Percentiles rank a stretch among this genome's conserved stretches.
phyloP scores from a whole-genome alignment of 2,888 invertebrate species.

The Enoplolaimus lenunculus region DNA sequence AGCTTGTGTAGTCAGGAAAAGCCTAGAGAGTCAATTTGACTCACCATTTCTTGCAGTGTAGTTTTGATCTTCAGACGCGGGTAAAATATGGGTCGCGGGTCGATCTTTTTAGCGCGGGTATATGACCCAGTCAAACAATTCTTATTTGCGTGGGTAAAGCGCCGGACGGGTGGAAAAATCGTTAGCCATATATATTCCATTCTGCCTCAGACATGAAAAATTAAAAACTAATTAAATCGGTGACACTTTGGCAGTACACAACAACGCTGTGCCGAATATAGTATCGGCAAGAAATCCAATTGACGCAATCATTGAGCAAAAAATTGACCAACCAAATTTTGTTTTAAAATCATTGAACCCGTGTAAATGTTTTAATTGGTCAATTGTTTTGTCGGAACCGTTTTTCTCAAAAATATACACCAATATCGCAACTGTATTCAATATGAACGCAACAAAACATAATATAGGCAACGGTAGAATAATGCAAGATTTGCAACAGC shows the following conservation, averaged over 20 bases:
- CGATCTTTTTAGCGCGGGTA: no score
- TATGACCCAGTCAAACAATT: no score
- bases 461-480: neutral
- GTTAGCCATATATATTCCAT: no score
- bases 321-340: neutral
- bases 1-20: no score
- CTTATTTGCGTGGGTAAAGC: no score
- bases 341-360: neutral
- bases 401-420: neutral
- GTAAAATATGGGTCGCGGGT: no score
- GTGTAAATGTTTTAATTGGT: neutral
- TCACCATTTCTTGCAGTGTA: no score
- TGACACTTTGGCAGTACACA: neutral
- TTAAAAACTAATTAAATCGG: neutral
- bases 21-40: no score
- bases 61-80: no score
- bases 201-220: no score
- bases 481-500: neutral
- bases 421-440: neutral
- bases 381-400: neutral
- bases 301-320: neutral
- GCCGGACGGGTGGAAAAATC: no score
- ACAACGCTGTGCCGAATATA: neutral
- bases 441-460: neutral
- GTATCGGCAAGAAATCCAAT: neutral